phyloP scores from a whole-genome alignment of 2,888 invertebrate species.

The Sarcophaga subvicina region DNA sequence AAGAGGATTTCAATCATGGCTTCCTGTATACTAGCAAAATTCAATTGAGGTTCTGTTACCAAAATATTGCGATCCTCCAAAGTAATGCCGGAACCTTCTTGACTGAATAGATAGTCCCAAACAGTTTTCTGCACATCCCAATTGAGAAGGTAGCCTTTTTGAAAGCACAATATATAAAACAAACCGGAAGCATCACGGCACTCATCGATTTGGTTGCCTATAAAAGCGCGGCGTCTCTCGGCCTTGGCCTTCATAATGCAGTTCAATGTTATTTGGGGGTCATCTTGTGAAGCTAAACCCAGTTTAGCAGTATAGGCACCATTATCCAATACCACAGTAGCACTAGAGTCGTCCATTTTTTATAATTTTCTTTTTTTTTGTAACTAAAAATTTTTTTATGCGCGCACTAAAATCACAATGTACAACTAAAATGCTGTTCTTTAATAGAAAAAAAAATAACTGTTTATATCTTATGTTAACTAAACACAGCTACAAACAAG shows the following conservation, averaged over 20 bases:
- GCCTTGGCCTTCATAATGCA: constrained; percentile 99
- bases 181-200: constrained; percentile 97
- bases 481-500: constrained; percentile 19
- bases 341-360: constrained; percentile 69
- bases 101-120: constrained; percentile 97
- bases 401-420: too few species aligned
- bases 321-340: constrained; percentile 88
- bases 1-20: constrained; percentile 97
- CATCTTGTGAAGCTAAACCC: constrained; percentile 87
- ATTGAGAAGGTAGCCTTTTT: constrained; percentile 96
- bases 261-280: constrained; percentile 93
- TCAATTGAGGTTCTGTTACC: constrained; percentile 96
- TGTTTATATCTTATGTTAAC: constrained; percentile 23
- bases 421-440: background rate
- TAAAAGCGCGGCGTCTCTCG: constrained; percentile 95
- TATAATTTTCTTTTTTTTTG: background rate
- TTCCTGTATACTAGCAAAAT: constrained; percentile 96
- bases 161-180: constrained; percentile 96
- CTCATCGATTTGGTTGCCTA: constrained; percentile 97
- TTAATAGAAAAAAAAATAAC: background rate
- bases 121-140: constrained; percentile 96
- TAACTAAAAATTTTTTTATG: background rate
- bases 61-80: constrained; percentile 90
- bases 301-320: constrained; percentile 94
- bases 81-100: constrained; percentile 90